A percentile compares a stretch with the other conserved stretches of the same genome.
phyloP scores from a whole-genome alignment of 2,888 invertebrate genomes.

The Erebia epiphron region DNA sequence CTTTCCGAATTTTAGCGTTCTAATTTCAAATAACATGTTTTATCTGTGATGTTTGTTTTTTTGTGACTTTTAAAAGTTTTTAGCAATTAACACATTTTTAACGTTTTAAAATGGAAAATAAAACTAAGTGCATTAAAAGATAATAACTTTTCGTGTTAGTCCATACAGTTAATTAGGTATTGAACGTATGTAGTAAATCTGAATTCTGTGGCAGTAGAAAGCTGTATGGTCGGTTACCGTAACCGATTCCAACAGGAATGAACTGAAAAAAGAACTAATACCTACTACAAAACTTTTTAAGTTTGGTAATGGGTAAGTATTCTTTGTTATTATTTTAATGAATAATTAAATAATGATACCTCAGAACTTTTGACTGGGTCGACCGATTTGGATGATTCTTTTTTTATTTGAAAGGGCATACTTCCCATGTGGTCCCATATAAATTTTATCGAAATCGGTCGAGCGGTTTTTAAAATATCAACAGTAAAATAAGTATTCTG shows the following conservation, averaged over 20 bases:
- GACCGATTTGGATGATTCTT: too few relatives aligned
- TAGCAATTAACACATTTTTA: background rate
- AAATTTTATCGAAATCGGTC: too few relatives aligned
- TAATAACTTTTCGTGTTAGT: too few relatives aligned
- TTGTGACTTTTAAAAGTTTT: background rate
- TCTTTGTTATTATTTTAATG: background rate
- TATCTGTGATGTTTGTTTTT: slow-evolving; percentile 11
- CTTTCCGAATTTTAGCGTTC: slow-evolving; percentile 12
- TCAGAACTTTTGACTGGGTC: too few relatives aligned
- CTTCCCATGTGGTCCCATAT: too few relatives aligned
- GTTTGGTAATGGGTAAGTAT: background rate
- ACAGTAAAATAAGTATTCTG: too few relatives aligned
- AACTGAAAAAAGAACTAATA: background rate
- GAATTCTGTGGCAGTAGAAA: background rate
- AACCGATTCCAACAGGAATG: background rate
- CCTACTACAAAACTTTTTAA: background rate
- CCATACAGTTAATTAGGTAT: background rate
- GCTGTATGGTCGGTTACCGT: background rate
- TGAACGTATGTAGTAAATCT: background rate
- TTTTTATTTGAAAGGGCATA: too few relatives aligned
- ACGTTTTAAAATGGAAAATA: too few relatives aligned
- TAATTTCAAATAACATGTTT: background rate
- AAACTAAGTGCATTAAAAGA: too few relatives aligned
- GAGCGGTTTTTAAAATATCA: too few relatives aligned
- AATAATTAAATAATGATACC: background rate